Base-by-base conservation (phyloP, 2,797 vertebrate species). In the Muscicapa comitata region DNA sequence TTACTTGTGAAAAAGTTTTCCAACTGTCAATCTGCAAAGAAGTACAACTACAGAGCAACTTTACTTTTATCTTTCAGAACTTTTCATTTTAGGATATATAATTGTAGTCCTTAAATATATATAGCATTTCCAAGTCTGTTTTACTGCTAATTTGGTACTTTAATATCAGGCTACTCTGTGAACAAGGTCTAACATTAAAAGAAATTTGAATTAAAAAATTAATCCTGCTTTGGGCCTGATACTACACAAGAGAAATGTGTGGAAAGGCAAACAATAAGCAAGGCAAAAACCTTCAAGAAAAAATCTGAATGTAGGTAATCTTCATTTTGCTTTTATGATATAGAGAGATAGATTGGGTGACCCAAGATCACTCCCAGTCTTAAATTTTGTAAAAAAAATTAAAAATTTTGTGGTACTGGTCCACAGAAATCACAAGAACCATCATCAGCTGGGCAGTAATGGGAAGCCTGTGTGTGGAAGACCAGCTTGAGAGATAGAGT, bases 171-270 rank as follows among this genome's bases (percentile, higher is more conserved):
- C 13, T 37, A 50, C 71, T 95, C 88, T 58, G 29, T 89, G 77
- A 74, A 25, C 40, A 81, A 95, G 75, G 76, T 73, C 37, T 67
- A 93, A 93, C 57, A 74, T 93, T 83, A 96, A 94, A 94, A 67
- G 50, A 83, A 93, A 94, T 57, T 24, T 61, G 68, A 86, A 86
- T 80, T 91, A 61, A 94, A 93, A 95, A 90, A 80, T 47, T 83
- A 80, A 83, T 94, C 31, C 86, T 88, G 81, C 78, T 93, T 75
- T 86, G 6, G 53, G 91, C 65, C 90, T 92, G 66, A 65, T 71
- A 80, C 23, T 74, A 63, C 9, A 68, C 57, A 91, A 75, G 19
- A 77, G 11, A 19, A 83, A 71, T 63, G 5, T 71, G 65, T 79
- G 35, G 31, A 83, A 92, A 93, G 91, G 74, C 72, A 90, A 90